These are phyloP conservation scores for Eupleurogrammus muticus DNA, from an alignment of 2,797 vertebrate species.

Conservation along the genomic window DNA sequence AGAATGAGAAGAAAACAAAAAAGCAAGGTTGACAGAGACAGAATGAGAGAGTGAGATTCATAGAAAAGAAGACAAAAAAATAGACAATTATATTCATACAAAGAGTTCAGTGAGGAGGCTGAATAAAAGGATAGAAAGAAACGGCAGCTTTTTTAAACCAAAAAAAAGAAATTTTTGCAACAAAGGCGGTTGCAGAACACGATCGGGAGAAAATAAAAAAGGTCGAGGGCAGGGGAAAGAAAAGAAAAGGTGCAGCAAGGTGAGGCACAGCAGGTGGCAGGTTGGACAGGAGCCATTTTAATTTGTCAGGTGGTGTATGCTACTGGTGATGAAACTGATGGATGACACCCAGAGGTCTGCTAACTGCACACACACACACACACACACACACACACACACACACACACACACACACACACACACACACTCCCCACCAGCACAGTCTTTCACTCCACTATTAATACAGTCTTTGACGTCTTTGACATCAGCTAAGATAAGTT, in stretches of 20 bases:
- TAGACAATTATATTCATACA: too few relatives aligned
- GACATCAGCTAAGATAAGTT: neutral
- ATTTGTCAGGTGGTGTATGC: constrained; percentile 56
- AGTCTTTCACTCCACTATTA: neutral
- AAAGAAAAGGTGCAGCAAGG: neutral
- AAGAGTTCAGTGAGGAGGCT: neutral
- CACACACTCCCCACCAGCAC: neutral
- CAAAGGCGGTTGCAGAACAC: neutral
- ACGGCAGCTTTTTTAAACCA: neutral
- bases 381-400: neutral
- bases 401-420: constrained; percentile 3
- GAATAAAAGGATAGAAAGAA: neutral
- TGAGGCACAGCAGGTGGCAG: constrained; percentile 26
- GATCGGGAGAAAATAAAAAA: neutral
- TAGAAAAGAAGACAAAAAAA: neutral
- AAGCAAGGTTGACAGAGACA: neutral
- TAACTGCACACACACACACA: constrained; percentile 22
- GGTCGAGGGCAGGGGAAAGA: neutral
- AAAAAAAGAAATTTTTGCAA: neutral
- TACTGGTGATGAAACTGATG: constrained; percentile 25
- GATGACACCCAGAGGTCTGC: constrained; percentile 41
- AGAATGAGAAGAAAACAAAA: neutral
- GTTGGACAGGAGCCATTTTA: constrained; percentile 61
- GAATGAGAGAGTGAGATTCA: neutral
- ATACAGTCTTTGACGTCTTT: neutral